A percentile compares a stretch with the other conserved stretches of the same genome.
Evolutionary conservation across 2,113 vertebrate genomes (phyloP).

Genomic region (Rousettus leschenaultii): DNA sequence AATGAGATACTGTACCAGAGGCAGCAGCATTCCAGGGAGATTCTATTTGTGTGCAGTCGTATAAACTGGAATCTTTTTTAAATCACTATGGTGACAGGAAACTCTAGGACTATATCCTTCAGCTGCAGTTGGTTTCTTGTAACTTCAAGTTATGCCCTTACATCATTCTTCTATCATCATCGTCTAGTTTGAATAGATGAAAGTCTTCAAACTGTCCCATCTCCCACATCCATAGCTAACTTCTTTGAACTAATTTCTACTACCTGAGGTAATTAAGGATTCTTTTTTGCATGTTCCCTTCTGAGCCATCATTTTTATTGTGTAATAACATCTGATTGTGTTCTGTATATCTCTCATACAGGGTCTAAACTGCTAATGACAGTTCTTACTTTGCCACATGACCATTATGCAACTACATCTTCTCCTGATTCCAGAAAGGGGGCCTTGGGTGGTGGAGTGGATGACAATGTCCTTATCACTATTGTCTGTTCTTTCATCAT

Average conservation of each 20-base stretch:
- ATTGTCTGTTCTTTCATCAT: background rate
- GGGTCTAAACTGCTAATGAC: background rate
- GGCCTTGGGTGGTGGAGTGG: background rate
- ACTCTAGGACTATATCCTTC: background rate
- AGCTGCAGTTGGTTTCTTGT: background rate
- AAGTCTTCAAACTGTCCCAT: background rate
- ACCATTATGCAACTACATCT: background rate
- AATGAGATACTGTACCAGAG: background rate
- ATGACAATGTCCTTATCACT: background rate
- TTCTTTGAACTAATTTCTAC: constrained; percentile 9
- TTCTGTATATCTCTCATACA: background rate
- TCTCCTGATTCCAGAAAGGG: background rate
- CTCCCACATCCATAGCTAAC: background rate
- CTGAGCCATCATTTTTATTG: background rate
- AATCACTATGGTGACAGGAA: background rate
- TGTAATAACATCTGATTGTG: background rate
- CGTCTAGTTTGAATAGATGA: background rate
- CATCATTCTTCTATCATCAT: background rate
- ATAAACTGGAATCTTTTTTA: background rate
- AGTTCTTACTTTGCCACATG: background rate
- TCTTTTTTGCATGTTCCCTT: background rate
- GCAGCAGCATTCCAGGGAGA: background rate
- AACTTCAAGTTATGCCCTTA: background rate
- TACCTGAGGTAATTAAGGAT: background rate
- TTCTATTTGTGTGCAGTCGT: background rate